Percentiles rank a stretch among this genome's conserved stretches.
phyloP scores from a whole-genome alignment of 2,113 vertebrate genomes.

The Ceratotherium simum region DNA sequence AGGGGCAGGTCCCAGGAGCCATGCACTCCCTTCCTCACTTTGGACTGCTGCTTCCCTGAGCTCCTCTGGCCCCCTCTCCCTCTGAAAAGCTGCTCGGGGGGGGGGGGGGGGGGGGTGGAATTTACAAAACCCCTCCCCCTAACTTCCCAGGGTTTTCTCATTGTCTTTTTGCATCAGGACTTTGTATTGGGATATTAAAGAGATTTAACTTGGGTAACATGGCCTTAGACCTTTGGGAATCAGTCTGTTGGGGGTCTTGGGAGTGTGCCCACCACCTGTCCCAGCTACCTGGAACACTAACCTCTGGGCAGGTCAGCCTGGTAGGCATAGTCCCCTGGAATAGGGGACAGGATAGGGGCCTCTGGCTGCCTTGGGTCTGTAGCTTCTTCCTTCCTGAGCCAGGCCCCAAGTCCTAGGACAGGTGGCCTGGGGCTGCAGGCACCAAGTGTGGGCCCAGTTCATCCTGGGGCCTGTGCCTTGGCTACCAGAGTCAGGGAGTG shows the following conservation, averaged over 20 bases:
- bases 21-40: neutral
- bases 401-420: neutral
- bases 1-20: conserved; percentile 33
- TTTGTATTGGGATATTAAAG: conserved; percentile 85
- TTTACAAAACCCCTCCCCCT: conserved; percentile 55
- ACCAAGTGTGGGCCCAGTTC: neutral
- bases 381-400: neutral
- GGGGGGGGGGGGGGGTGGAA: conserved; percentile 53
- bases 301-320: neutral
- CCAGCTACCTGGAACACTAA: neutral
- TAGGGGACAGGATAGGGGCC: neutral
- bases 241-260: neutral
- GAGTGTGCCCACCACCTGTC: neutral
- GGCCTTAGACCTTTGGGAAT: conserved; percentile 66
- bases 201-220: conserved; percentile 84
- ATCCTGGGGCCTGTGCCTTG: too few species aligned
- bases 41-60: conserved; percentile 61
- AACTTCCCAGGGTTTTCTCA: conserved; percentile 78
- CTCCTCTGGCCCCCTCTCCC: conserved; percentile 3
- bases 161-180: conserved; percentile 82
- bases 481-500: neutral
- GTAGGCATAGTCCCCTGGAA: neutral
- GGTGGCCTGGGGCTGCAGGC: neutral
- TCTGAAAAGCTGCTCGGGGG: conserved; percentile 74
- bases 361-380: neutral